Evolutionary conservation across 2,888 invertebrate genomes (phyloP).

Genomic region (Bembecia ichneumoniformis): DNA sequence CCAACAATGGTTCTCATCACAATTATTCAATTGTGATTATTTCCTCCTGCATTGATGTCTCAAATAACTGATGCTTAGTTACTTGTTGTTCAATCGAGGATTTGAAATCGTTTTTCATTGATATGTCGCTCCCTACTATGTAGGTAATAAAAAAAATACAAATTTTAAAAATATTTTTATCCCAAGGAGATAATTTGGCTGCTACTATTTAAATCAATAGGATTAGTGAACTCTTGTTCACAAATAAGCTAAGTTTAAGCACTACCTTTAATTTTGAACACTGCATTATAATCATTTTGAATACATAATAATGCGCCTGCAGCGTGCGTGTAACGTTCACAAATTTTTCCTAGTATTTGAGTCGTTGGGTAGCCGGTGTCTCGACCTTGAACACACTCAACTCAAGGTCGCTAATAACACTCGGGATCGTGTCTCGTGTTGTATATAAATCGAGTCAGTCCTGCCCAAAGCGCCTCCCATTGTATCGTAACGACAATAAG

Average conservation of each 20-base stretch:
- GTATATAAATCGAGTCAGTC: constrained; percentile 31
- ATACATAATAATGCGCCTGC: too few relatives aligned
- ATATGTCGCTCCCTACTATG: too few relatives aligned
- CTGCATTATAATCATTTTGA: too few relatives aligned
- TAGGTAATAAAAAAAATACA: too few relatives aligned
- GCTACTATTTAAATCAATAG: too few relatives aligned
- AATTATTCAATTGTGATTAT: constrained; percentile 3
- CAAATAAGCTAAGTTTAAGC: too few relatives aligned
- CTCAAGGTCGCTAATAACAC: constrained; percentile 49
- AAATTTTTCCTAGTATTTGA: constrained; percentile 14
- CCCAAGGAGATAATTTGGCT: too few relatives aligned
- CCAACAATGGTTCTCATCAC: background rate
- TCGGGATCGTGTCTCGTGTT: constrained; percentile 14
- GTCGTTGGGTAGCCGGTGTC: constrained; percentile 16
- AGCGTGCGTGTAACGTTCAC: constrained; percentile 17
- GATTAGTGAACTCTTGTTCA: too few relatives aligned
- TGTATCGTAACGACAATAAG: constrained; percentile 49
- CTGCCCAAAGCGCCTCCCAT: constrained; percentile 40
- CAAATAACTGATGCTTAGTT: constrained; percentile 36
- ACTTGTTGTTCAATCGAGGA: constrained; percentile 41
- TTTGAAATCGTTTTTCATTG: too few relatives aligned
- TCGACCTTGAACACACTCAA: constrained; percentile 48
- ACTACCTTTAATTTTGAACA: too few relatives aligned
- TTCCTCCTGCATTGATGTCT: constrained; percentile 12
- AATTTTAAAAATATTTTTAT: too few relatives aligned